Conservation (phyloP, 2,888 invertebrate species). For the Hydrotaea cyrtoneurina region DNA sequence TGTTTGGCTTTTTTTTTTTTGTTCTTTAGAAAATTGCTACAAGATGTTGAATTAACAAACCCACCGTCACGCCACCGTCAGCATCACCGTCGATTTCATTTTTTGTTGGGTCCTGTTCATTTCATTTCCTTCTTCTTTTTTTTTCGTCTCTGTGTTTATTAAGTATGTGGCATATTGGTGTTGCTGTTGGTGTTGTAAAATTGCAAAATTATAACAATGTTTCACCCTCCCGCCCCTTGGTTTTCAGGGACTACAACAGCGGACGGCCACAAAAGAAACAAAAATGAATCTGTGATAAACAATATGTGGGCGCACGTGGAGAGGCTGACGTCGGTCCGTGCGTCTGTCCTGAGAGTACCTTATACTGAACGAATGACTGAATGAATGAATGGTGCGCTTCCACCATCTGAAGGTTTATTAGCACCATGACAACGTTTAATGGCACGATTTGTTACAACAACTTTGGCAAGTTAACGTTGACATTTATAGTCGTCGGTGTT, state of each 20-base stretch:
- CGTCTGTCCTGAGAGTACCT: neutral
- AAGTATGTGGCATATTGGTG: slow-evolving; percentile 7
- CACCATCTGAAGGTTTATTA: slow-evolving; percentile 43
- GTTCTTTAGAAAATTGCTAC: slow-evolving; percentile 54
- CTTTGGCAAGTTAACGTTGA: slow-evolving; percentile 53
- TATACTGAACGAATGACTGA: neutral
- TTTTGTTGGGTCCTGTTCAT: neutral
- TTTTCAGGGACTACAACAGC: too few relatives aligned
- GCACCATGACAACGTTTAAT: slow-evolving; percentile 59
- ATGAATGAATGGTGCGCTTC: slow-evolving; percentile 12
- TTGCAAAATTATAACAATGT: slow-evolving; percentile 38
- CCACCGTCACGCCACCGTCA: slow-evolving; percentile 10
- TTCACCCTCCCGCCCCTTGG: neutral
- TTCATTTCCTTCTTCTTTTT: neutral
- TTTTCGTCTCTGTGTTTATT: neutral
- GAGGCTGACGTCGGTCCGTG: neutral
- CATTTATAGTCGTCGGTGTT: slow-evolving; percentile 60
- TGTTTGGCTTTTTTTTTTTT: neutral
- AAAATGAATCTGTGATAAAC: slow-evolving; percentile 13
- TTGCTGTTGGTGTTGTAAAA: slow-evolving; percentile 17
- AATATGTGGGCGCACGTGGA: slow-evolving; percentile 34
- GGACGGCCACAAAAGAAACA: too few relatives aligned
- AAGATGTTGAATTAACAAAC: slow-evolving; percentile 64
- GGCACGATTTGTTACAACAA: slow-evolving; percentile 37
- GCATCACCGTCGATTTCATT: slow-evolving; percentile 11